These are phyloP conservation scores for Xiphophorus birchmanni DNA, from an alignment of 2,797 vertebrate genomes.

Conservation along the genomic window DNA sequence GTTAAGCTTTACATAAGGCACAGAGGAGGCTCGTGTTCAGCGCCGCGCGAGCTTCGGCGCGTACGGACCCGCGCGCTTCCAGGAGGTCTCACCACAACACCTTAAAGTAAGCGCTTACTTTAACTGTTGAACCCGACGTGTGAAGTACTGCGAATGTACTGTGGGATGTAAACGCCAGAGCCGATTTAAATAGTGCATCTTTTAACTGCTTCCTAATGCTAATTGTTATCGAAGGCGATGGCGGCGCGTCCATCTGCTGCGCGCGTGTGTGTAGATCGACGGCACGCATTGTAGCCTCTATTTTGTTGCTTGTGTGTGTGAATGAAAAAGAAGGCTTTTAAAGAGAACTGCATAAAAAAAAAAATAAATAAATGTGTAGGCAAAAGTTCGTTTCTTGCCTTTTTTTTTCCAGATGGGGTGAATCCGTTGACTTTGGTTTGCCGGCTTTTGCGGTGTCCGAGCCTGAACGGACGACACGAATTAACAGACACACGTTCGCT, in stretches of 20 bases:
- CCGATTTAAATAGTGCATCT: slow-evolving; percentile 19
- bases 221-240: slow-evolving; percentile 32
- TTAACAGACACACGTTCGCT: slow-evolving; percentile 10
- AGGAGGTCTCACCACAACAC: slow-evolving; percentile 1
- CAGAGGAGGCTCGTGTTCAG: slow-evolving; percentile 5
- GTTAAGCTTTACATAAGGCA: background rate
- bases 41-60: background rate
- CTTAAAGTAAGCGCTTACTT: background rate
- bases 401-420: slow-evolving; percentile 30
- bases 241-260: slow-evolving; percentile 46
- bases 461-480: slow-evolving; percentile 23
- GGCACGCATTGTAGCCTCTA: background rate
- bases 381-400: background rate
- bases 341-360: slow-evolving; percentile 16
- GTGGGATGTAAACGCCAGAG: slow-evolving; percentile 14
- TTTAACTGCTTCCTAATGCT: slow-evolving; percentile 31
- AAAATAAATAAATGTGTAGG: background rate
- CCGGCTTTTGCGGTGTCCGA: slow-evolving; percentile 22
- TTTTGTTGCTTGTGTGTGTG: slow-evolving; percentile 9
- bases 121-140: background rate
- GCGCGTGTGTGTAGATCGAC: background rate
- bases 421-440: slow-evolving; percentile 28
- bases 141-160: slow-evolving; percentile 9
- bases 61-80: background rate
- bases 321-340: slow-evolving; percentile 2